phyloP scores from a whole-genome alignment of 1,140 invertebrate genomes.

The Papilio polyxenes region DNA sequence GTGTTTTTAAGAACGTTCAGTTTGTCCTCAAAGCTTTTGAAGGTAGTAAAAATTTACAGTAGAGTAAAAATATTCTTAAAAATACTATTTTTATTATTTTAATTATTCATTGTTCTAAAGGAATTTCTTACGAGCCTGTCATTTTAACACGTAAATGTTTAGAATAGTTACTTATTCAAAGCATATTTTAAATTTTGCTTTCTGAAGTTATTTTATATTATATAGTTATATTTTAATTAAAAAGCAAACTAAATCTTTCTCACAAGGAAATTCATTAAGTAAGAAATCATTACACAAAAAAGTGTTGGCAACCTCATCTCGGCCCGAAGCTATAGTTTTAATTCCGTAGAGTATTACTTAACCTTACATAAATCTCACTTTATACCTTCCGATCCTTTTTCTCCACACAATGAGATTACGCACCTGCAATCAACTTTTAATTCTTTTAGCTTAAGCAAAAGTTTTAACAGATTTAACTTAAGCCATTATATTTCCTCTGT shows the following conservation, averaged over 20 bases:
- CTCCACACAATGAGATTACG: constrained; percentile 19
- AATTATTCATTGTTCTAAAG: no score
- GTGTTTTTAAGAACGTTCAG: background rate
- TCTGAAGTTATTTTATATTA: no score
- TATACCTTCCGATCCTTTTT: constrained; percentile 6
- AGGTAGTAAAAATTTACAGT: no score
- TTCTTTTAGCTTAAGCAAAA: background rate
- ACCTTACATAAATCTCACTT: constrained; percentile 24
- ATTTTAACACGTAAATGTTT: no score
- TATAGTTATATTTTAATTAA: no score
- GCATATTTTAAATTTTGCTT: no score
- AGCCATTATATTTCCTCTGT: background rate
- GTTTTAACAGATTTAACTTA: background rate
- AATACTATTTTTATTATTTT: no score
- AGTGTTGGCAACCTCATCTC: constrained; percentile 9
- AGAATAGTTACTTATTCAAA: no score
- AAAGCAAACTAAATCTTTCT: background rate
- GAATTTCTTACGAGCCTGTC: no score
- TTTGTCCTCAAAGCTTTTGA: background rate
- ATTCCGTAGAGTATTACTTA: constrained; percentile 21
- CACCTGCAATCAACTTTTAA: constrained; percentile 21
- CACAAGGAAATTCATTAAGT: background rate
- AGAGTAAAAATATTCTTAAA: no score
- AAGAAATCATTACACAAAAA: constrained; percentile 1
- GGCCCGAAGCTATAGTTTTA: constrained; percentile 1